A percentile compares a stretch with the other conserved stretches of the same genome.
Evolutionary conservation across 2,888 invertebrate species (phyloP).

Genomic region (Nephrotoma flavescens): DNA sequence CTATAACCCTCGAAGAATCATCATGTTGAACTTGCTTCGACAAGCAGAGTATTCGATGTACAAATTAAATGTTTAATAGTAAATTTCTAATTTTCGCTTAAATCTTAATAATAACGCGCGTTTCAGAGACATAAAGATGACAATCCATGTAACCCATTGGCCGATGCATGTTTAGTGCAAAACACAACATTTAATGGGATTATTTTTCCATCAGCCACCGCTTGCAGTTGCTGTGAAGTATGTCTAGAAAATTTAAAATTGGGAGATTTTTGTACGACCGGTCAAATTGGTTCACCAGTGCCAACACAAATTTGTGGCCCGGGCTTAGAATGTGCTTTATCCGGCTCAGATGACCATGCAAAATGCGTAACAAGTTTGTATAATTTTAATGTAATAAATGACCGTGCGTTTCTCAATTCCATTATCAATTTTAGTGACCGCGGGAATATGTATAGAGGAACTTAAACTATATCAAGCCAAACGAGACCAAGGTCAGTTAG

Average conservation of each 20-base stretch:
- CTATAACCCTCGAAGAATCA: too few relatives aligned
- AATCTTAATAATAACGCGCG: too few relatives aligned
- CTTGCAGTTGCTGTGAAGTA: conserved; percentile 48
- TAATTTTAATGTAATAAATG: background rate
- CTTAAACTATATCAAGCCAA: conserved; percentile 34
- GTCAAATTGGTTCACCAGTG: conserved; percentile 36
- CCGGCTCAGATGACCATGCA: conserved; percentile 16
- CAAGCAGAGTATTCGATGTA: too few relatives aligned
- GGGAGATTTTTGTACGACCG: conserved; percentile 36
- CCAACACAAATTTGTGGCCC: conserved; percentile 44
- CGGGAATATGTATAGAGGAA: conserved; percentile 14
- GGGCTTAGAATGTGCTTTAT: conserved; percentile 17
- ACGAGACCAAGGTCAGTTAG: conserved; percentile 33
- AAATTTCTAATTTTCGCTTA: too few relatives aligned
- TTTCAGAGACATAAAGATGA: background rate
- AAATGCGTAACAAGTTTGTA: conserved; percentile 38
- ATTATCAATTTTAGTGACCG: conserved; percentile 12
- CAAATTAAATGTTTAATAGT: too few relatives aligned
- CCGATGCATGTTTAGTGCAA: conserved; percentile 35
- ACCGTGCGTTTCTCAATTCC: background rate
- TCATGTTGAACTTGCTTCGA: too few relatives aligned
- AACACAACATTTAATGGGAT: conserved; percentile 41
- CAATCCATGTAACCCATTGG: conserved; percentile 25
- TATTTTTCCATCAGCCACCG: conserved; percentile 38
- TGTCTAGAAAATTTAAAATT: conserved; percentile 39